Evolutionary conservation across 1,140 invertebrate genomes (phyloP).

Genomic region (Lepidurus packardi): DNA sequence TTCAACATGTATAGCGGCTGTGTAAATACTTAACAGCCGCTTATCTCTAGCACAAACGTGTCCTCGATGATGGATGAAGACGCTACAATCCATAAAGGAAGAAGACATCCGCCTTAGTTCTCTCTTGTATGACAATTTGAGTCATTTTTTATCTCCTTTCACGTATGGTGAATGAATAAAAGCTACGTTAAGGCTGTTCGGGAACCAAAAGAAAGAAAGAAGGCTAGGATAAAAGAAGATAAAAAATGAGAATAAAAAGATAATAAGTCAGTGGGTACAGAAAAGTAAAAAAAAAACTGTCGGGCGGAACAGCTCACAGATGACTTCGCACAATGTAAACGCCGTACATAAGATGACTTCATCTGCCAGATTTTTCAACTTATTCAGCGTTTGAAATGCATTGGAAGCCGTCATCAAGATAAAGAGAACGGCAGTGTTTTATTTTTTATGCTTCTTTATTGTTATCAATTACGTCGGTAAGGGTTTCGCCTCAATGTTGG

Average conservation of each 20-base stretch:
- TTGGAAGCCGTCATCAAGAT: too few species aligned
- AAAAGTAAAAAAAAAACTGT: not conserved
- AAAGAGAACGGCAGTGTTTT: too few species aligned
- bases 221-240: not conserved
- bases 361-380: not conserved
- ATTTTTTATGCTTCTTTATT: too few species aligned
- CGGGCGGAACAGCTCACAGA: conserved; percentile 2
- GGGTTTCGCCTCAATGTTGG: too few species aligned
- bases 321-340: not conserved
- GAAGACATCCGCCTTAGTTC: conserved; percentile 3
- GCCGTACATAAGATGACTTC: not conserved
- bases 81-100: not conserved
- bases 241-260: not conserved
- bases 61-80: conserved; percentile 8
- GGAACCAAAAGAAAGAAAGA: not conserved
- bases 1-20: not conserved
- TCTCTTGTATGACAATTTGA: conserved; percentile 1
- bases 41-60: not conserved
- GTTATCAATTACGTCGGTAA: too few species aligned
- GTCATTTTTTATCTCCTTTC: conserved; percentile 9
- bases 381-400: too few species aligned
- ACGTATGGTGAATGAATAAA: conserved; percentile 4
- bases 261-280: not conserved
- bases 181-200: not conserved
- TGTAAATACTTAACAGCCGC: conserved; percentile 1